Evolutionary conservation across 2,113 vertebrate genomes (phyloP).

Genomic region (Nycticebus coucang): DNA sequence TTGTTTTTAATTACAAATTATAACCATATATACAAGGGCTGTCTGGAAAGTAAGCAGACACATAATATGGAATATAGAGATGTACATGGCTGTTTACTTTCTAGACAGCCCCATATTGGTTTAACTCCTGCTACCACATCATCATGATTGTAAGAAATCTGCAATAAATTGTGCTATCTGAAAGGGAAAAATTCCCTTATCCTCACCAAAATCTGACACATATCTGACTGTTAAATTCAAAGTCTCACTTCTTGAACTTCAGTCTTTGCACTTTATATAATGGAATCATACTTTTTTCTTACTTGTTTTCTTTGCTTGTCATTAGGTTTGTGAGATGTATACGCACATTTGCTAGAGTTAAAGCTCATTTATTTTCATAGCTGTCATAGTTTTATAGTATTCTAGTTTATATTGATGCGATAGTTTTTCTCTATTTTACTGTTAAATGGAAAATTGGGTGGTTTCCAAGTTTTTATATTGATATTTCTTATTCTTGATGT

Average conservation of each 20-base stretch:
- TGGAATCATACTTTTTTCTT: not conserved
- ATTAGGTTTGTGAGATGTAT: not conserved
- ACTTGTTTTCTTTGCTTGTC: not conserved
- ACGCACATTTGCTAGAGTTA: not conserved
- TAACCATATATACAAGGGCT: too few species aligned
- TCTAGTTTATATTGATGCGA: too few species aligned
- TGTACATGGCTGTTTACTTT: too few species aligned
- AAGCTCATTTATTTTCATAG: too few species aligned
- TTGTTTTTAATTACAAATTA: too few species aligned
- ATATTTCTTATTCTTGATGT: not conserved
- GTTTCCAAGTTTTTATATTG: not conserved
- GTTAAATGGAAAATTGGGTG: not conserved
- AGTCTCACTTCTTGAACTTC: not conserved
- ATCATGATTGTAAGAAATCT: not conserved
- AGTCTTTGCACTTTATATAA: not conserved
- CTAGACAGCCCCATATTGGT: not conserved
- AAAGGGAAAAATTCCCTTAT: not conserved
- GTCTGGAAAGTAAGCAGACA: too few species aligned
- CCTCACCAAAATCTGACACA: not conserved
- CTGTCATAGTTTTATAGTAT: too few species aligned
- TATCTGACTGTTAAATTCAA: not conserved
- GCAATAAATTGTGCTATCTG: too few species aligned
- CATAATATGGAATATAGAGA: too few species aligned
- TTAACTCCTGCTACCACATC: not conserved
- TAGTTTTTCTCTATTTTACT: not conserved